Conservation (phyloP, 2,797 vertebrate genomes). For the Gymnoscopelus braueri region DNA sequence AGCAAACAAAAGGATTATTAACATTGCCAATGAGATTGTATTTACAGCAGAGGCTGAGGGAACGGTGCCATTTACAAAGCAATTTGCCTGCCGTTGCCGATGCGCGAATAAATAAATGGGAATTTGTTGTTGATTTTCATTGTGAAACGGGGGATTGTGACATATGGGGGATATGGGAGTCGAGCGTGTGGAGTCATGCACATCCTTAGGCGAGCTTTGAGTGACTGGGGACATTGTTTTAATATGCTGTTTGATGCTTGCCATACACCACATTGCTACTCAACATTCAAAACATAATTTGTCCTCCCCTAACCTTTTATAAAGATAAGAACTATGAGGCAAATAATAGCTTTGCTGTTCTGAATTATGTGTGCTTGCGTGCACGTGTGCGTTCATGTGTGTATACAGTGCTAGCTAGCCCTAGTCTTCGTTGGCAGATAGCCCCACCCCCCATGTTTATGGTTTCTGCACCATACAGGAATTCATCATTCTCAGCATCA, state of each 20-base stretch:
- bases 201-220: conserved; percentile 43
- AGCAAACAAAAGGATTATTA: conserved; percentile 82
- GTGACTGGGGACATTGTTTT: conserved; percentile 38
- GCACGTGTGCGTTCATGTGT: conserved; percentile 8
- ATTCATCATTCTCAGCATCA: no score
- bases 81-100: conserved; percentile 71
- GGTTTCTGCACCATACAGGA: no score
- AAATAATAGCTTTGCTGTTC: conserved; percentile 45
- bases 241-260: conserved; percentile 53
- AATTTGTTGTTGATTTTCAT: conserved; percentile 61
- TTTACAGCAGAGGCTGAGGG: conserved; percentile 72
- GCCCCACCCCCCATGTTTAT: no score
- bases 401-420: no score
- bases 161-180: conserved; percentile 58
- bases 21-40: conserved; percentile 73
- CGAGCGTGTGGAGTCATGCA: conserved; percentile 36
- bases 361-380: conserved; percentile 2
- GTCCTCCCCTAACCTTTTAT: conserved; percentile 58
- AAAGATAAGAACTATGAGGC: conserved; percentile 51
- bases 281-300: conserved; percentile 51
- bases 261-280: conserved; percentile 25
- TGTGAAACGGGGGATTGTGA: conserved; percentile 38
- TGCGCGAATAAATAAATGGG: conserved; percentile 73
- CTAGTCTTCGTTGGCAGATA: no score
- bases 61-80: conserved; percentile 73